A percentile compares a stretch with the other conserved stretches of the same genome.
These are phyloP conservation scores for Oxytorus armatus DNA, from an alignment of 2,888 invertebrate genomes.

Conservation along the genomic window DNA sequence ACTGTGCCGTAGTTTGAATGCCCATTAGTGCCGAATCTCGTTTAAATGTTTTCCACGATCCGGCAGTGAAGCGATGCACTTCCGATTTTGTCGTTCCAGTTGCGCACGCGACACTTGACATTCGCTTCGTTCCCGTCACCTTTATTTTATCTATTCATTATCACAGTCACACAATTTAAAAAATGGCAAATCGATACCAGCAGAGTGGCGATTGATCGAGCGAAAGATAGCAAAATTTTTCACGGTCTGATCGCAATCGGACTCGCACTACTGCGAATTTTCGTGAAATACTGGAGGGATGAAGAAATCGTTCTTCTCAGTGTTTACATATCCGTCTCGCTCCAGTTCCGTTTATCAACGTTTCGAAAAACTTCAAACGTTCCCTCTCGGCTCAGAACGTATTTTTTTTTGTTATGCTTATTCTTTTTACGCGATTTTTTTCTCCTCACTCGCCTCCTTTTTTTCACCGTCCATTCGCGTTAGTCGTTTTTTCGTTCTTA, in stretches of 20 bases:
- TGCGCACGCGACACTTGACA: constrained; percentile 76
- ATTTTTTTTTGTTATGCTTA: constrained; percentile 31
- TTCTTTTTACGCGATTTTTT: constrained; percentile 35
- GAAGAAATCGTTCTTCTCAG: constrained; percentile 32
- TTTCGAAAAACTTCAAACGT: constrained; percentile 33
- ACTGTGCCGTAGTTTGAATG: constrained; percentile 84
- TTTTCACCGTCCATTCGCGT: constrained; percentile 37
- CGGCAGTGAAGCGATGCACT: constrained; percentile 71
- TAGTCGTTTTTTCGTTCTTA: not conserved
- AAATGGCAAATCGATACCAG: not conserved
- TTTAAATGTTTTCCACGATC: constrained; percentile 73
- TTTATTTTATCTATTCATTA: constrained; percentile 40
- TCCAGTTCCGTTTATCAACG: constrained; percentile 38
- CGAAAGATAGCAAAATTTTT: too few species aligned
- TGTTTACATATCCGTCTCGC: not conserved
- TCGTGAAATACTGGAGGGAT: constrained; percentile 7
- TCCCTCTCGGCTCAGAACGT: constrained; percentile 13
- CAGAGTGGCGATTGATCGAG: not conserved
- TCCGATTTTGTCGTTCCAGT: constrained; percentile 66
- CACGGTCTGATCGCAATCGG: constrained; percentile 34
- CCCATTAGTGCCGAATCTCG: constrained; percentile 83
- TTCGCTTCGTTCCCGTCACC: constrained; percentile 63
- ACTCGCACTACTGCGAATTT: constrained; percentile 32
- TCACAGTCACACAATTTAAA: constrained; percentile 27
- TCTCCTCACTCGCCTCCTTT: constrained; percentile 6